Evolutionary conservation across 2,888 invertebrate genomes (phyloP).

Genomic region (Eupithecia dodoneata): DNA sequence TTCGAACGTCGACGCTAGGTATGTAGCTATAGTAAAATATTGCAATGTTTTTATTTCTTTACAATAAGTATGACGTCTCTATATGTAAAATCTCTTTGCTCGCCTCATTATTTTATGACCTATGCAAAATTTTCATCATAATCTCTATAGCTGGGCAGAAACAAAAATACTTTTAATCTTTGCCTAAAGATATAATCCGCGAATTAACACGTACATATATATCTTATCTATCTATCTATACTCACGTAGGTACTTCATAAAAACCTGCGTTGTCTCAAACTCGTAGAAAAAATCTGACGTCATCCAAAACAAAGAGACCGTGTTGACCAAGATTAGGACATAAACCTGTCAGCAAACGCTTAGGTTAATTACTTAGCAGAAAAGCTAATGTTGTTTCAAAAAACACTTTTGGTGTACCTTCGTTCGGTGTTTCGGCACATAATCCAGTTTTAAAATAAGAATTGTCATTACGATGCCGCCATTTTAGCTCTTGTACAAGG

Average conservation of each 20-base stretch:
- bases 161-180: neutral
- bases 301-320: neutral
- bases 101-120: neutral
- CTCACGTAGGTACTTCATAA: neutral
- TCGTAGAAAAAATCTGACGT: neutral
- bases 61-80: too few species aligned
- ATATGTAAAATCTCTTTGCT: too few species aligned
- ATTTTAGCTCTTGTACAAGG: neutral
- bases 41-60: too few species aligned
- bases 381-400: conserved; percentile 34
- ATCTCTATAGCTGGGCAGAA: neutral
- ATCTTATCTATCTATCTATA: too few species aligned
- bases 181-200: neutral
- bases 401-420: conserved; percentile 34
- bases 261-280: neutral
- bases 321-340: conserved; percentile 16
- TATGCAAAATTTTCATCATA: neutral
- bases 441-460: neutral
- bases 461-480: neutral
- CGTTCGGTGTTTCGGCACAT: neutral
- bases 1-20: too few species aligned
- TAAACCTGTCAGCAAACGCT: conserved; percentile 34
- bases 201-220: neutral
- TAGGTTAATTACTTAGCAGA: conserved; percentile 36
- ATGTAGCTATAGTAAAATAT: too few species aligned